These are phyloP conservation scores for Paraescarpia echinospica DNA, from an alignment of 1,140 invertebrate genomes.

Conservation along the genomic window DNA sequence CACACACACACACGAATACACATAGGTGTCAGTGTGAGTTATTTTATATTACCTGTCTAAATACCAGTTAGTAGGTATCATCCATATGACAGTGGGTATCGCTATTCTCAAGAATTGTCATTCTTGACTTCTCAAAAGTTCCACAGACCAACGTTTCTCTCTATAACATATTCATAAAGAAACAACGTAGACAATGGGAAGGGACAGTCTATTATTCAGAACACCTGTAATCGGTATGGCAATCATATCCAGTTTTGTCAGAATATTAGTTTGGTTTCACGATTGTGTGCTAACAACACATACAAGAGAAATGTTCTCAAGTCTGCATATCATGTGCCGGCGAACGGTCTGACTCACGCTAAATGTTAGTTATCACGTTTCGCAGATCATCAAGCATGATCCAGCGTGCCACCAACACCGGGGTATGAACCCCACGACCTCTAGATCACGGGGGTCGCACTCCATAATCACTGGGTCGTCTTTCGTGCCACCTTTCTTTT, in stretches of 20 bases:
- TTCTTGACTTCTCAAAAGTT: background rate
- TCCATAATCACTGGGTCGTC: background rate
- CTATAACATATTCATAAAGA: background rate
- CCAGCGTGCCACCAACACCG: background rate
- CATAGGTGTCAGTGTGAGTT: background rate
- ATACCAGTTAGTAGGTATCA: no score
- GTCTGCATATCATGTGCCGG: background rate
- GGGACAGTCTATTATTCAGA: background rate
- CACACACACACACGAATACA: no score
- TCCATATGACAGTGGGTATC: background rate
- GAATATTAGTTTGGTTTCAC: background rate
- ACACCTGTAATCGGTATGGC: background rate
- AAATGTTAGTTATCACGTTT: background rate
- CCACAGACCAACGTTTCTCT: background rate
- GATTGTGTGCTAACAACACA: no score
- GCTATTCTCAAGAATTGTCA: background rate
- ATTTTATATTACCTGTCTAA: no score
- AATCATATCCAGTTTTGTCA: background rate
- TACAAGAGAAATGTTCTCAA: background rate
- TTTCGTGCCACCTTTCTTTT: background rate
- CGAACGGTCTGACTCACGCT: background rate
- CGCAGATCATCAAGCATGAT: background rate
- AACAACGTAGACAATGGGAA: background rate
- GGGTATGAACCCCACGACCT: background rate
- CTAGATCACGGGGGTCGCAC: background rate